These are phyloP conservation scores for Pantherophis alleghaniensis DNA, from an alignment of 2,797 vertebrate genomes.

Conservation along the genomic window DNA sequence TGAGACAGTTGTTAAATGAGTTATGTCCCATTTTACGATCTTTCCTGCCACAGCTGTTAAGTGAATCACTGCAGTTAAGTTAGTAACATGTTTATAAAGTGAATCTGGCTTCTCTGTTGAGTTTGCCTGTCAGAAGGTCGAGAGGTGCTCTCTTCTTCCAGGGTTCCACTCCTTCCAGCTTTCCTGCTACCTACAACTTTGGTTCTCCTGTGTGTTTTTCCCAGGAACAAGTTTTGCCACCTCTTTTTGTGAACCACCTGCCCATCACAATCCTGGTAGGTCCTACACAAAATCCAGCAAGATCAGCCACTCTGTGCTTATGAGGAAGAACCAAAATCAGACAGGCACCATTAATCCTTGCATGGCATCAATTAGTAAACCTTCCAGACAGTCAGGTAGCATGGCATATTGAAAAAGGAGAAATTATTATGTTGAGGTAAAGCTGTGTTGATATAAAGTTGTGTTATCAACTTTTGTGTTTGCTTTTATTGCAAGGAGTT, in stretches of 20 bases:
- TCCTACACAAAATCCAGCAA: not conserved
- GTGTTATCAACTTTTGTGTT: not conserved
- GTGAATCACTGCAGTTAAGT: too few species aligned
- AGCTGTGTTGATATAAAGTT: not conserved
- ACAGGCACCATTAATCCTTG: conserved; percentile 38
- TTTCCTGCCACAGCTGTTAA: too few species aligned
- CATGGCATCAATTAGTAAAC: conserved; percentile 51
- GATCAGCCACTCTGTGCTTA: not conserved
- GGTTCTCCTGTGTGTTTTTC: not conserved
- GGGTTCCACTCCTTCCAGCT: too few species aligned
- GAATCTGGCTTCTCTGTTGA: too few species aligned
- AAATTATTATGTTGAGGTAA: not conserved
- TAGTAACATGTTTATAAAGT: too few species aligned
- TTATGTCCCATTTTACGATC: too few species aligned
- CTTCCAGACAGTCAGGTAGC: conserved; percentile 1
- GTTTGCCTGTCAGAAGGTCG: too few species aligned
- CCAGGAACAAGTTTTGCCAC: not conserved
- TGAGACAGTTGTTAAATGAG: too few species aligned
- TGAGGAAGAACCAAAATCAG: conserved; percentile 34
- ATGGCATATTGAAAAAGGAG: not conserved
- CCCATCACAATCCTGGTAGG: not conserved
- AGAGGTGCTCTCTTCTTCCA: too few species aligned
- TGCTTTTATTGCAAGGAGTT: conserved; percentile 21
- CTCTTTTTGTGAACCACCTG: not conserved
- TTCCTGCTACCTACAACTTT: not conserved